Percentiles rank a stretch among this genome's conserved stretches.
Conservation (phyloP, 2,888 invertebrate genomes). For the Phyto melanocephala region DNA sequence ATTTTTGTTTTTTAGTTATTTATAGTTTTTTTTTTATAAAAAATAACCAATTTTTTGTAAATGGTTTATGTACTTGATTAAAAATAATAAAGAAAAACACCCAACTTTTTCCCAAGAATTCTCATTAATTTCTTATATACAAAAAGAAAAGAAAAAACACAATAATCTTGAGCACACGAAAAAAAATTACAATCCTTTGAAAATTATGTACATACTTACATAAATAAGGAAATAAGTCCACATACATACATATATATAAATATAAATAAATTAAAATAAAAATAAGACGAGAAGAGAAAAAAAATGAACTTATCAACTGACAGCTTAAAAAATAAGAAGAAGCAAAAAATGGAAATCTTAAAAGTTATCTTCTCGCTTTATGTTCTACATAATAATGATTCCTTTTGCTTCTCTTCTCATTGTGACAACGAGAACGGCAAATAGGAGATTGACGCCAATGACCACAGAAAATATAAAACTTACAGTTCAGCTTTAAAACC, state of each 20-base stretch:
- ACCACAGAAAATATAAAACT: not conserved
- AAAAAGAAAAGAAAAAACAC: slow-evolving; percentile 22
- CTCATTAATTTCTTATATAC: slow-evolving; percentile 63
- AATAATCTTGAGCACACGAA: not conserved
- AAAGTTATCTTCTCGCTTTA: slow-evolving; percentile 45
- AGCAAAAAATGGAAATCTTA: slow-evolving; percentile 52
- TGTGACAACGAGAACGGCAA: slow-evolving; percentile 32
- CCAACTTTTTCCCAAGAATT: slow-evolving; percentile 46
- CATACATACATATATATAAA: not conserved
- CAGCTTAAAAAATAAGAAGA: slow-evolving; percentile 54
- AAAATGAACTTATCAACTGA: slow-evolving; percentile 49
- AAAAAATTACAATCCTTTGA: slow-evolving; percentile 59
- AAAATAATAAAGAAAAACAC: slow-evolving; percentile 20
- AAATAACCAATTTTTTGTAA: slow-evolving; percentile 18
- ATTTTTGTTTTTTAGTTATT: slow-evolving; percentile 12
- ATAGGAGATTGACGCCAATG: not conserved
- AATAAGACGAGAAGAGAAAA: not conserved
- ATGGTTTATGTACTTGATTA: not conserved
- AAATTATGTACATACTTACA: not conserved
- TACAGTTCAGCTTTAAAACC: not conserved
- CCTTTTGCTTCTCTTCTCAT: slow-evolving; percentile 23
- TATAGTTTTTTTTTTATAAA: slow-evolving; percentile 13
- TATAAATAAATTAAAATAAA: not conserved
- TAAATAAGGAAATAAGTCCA: not conserved
- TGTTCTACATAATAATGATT: slow-evolving; percentile 36